These are phyloP conservation scores for Stegophylla sp. DNA, from an alignment of 2,888 invertebrate genomes.

Conservation along the genomic window DNA sequence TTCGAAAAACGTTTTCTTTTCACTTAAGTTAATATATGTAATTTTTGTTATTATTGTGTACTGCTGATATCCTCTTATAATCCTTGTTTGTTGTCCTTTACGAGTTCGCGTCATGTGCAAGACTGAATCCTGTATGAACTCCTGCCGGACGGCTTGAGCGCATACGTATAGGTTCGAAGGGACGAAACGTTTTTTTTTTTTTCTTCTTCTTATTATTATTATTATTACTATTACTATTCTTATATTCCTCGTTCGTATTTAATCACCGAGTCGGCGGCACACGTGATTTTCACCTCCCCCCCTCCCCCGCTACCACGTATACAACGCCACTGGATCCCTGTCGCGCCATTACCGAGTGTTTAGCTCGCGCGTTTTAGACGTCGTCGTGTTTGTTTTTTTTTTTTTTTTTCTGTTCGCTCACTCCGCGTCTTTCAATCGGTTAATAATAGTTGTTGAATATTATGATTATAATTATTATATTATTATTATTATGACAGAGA, in stretches of 20 bases:
- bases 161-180: conserved; percentile 11
- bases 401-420: background rate
- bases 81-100: too few species aligned
- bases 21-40: too few species aligned
- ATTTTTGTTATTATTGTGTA: too few species aligned
- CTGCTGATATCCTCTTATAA: too few species aligned
- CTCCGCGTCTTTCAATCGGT: conserved; percentile 56
- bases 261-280: conserved; percentile 50
- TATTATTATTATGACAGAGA: background rate
- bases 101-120: conserved; percentile 34
- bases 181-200: conserved; percentile 10
- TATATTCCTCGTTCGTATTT: conserved; percentile 22
- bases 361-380: conserved; percentile 56
- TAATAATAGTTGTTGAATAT: conserved; percentile 53
- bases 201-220: background rate
- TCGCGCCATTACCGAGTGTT: conserved; percentile 53
- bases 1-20: background rate
- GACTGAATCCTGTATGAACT: conserved; percentile 15
- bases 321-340: conserved; percentile 30
- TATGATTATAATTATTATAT: conserved; percentile 26
- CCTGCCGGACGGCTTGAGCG: background rate
- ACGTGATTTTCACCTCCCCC: conserved; percentile 58
- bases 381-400: conserved; percentile 26
- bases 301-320: background rate
- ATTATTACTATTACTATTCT: too few species aligned